Evolutionary conservation across 2,113 vertebrate genomes (phyloP), one percentile per base, ranked within the genome.

Genomic region (Dissostichus mawsoni): DNA sequence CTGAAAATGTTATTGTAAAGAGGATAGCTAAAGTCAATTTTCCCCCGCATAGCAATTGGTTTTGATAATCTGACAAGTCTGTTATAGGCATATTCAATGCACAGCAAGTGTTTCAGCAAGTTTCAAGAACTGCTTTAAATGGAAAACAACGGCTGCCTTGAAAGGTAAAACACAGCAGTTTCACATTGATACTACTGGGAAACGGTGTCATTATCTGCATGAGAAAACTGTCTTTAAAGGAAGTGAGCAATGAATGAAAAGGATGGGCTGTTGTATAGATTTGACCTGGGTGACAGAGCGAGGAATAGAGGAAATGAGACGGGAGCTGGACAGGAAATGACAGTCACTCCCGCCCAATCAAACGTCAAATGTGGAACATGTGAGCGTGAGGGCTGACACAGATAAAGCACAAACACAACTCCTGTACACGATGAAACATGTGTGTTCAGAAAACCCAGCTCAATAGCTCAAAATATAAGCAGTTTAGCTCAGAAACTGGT

Each of bases 271-370:
- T 79, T 56, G 71, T 76, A 78, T 76, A 78, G 55, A 85, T 83
- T 58, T 92, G 92, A 91, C 89, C 92, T 44, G 83, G 59, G 61
- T 66, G 79, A 78, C 72, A 45, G 45, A 16, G 47, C 68, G 74
- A 82, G 85, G 86, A 87, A 83, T 69, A 50, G 18, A 85, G 88
- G 81, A 91, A 90, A 89, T 91, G 86, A 93, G 87, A 86, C 70
- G 0, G 84, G 73, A 87, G 79, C 78, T 45, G 84, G 80, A 85
- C 71, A 87, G 92, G 92, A 93, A 91, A 90, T 89, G 87, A 86
- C 85, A 74, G 84, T 86, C 77, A 87, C 87, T 82, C 65, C 71
- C 73, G 75, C 0, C 79, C 87, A 87, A 93, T 90, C 85, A 89
- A 41, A 78, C 12, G 16, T 8, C 76, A 45, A 25, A 62, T 74